Conservation (phyloP, 2,888 invertebrate species). For the Lepeophtheirus nordmannii region DNA sequence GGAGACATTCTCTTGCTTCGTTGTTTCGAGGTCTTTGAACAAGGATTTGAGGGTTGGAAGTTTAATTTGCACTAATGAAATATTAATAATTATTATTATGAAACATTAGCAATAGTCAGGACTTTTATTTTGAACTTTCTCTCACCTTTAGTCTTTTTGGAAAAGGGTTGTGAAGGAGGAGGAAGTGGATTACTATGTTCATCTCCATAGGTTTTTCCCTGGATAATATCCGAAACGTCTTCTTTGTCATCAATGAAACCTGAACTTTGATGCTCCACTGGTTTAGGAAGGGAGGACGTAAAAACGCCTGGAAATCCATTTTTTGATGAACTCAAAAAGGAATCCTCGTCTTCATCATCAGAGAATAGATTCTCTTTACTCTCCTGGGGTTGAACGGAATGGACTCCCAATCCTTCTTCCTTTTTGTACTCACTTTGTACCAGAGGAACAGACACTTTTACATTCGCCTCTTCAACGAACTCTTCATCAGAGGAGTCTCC, state of each 20-base stretch:
- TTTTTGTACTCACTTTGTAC: no score
- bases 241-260: neutral
- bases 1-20: neutral
- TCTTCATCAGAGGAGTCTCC: neutral
- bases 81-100: neutral
- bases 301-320: neutral
- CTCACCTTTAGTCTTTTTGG: neutral
- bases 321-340: neutral
- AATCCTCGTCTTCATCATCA: neutral
- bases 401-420: no score
- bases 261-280: neutral
- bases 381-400: no score
- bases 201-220: neutral
- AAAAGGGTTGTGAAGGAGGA: neutral
- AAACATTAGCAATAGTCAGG: no score
- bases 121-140: neutral
- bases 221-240: neutral
- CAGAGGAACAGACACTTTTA: no score
- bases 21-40: neutral
- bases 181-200: neutral
- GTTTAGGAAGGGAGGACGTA: neutral
- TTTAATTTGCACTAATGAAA: neutral
- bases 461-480: neutral
- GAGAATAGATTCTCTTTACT: no score
- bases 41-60: neutral